A percentile compares a stretch with the other conserved stretches of the same genome.
Evolutionary conservation across 2,888 invertebrate genomes (phyloP).

Genomic region (Penaeus monodon): DNA sequence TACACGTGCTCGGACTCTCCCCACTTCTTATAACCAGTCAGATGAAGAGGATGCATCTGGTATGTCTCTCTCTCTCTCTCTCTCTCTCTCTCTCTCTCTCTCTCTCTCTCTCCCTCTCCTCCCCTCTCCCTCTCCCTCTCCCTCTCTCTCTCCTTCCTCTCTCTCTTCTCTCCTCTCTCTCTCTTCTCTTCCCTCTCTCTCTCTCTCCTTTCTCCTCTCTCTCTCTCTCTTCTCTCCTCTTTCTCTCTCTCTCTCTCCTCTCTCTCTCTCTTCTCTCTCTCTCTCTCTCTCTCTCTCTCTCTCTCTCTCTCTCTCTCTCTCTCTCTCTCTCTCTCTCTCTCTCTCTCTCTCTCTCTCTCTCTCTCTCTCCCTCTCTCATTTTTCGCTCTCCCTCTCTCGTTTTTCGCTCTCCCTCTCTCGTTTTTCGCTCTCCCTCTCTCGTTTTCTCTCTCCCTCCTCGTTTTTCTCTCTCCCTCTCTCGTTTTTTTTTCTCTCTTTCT

Average conservation of each 20-base stretch:
- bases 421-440: neutral
- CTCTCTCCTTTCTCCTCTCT: too few species aligned
- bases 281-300: too few species aligned
- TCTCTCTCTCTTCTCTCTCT: too few species aligned
- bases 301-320: neutral
- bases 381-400: neutral
- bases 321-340: neutral
- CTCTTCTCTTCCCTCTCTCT: too few species aligned
- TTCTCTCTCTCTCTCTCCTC: too few species aligned
- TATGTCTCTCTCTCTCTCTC: neutral
- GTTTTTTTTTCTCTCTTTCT: neutral
- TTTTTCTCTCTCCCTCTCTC: neutral
- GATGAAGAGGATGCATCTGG: constrained; percentile 52
- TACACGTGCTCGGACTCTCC: constrained; percentile 45
- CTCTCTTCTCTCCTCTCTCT: too few species aligned
- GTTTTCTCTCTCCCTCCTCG: neutral
- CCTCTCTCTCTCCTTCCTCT: neutral
- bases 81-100: neutral
- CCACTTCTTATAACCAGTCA: constrained; percentile 39
- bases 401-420: neutral
- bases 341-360: too few species aligned
- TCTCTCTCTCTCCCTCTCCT: neutral
- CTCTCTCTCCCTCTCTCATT: neutral
- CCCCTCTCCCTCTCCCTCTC: neutral
- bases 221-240: too few species aligned